Conservation (phyloP, 2,888 invertebrate genomes). For the Laothoe populi region DNA sequence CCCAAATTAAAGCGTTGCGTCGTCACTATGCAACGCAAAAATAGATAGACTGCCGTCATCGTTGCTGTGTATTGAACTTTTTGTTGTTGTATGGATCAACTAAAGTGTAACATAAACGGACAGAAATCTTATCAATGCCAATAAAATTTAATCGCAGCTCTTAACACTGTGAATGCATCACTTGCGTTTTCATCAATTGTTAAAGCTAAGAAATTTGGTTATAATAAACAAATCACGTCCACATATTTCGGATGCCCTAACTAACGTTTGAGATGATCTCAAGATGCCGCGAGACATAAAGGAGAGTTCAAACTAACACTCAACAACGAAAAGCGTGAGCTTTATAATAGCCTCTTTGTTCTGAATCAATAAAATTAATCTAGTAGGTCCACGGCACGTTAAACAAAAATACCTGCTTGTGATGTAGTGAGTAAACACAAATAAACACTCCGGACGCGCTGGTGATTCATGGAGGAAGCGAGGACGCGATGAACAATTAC, state of each 20-base stretch:
- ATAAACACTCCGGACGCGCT: slow-evolving; percentile 8
- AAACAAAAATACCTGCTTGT: slow-evolving; percentile 20
- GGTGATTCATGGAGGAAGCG: slow-evolving; percentile 20
- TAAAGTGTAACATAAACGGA: too few species aligned
- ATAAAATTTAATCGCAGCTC: too few species aligned
- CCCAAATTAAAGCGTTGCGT: too few species aligned
- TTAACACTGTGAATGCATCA: too few species aligned
- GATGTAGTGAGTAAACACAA: slow-evolving; percentile 7
- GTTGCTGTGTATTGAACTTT: too few species aligned
- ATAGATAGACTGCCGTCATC: too few species aligned
- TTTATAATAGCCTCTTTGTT: slow-evolving; percentile 14
- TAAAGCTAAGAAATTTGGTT: too few species aligned
- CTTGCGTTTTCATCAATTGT: too few species aligned
- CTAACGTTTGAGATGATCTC: not conserved
- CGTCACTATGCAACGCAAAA: too few species aligned
- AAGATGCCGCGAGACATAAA: not conserved
- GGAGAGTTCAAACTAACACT: not conserved
- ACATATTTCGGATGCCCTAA: not conserved
- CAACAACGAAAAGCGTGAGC: slow-evolving; percentile 1
- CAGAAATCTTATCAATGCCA: too few species aligned
- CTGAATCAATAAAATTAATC: slow-evolving; percentile 14
- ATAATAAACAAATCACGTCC: too few species aligned
- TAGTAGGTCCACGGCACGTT: slow-evolving; percentile 6
- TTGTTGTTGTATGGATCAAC: too few species aligned
- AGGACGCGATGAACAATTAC: slow-evolving; percentile 11